Evolutionary conservation across 2,797 vertebrate species (phyloP).

Genomic region (Salmo trutta): DNA sequence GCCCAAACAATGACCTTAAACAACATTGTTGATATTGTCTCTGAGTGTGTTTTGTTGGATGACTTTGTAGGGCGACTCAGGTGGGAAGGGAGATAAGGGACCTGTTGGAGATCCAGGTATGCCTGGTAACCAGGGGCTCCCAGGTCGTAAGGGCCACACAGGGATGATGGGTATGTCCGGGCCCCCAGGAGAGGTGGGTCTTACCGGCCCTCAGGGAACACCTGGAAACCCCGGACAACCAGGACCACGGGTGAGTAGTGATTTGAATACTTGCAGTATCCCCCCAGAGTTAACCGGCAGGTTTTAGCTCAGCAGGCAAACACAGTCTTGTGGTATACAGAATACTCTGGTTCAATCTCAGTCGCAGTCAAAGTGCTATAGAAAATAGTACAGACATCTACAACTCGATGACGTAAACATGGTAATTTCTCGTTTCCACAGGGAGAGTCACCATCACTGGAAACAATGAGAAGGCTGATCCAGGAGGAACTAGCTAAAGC

Average conservation of each 20-base stretch:
- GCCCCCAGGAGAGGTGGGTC: constrained; percentile 85
- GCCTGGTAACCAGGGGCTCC: constrained; percentile 87
- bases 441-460: constrained; percentile 91
- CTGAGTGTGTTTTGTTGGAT: neutral
- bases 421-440: constrained; percentile 52
- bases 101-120: constrained; percentile 83
- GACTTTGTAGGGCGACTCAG: constrained; percentile 82
- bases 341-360: neutral
- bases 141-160: constrained; percentile 93
- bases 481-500: constrained; percentile 93
- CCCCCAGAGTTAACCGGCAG: neutral
- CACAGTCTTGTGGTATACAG: neutral
- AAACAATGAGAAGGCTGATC: constrained; percentile 90
- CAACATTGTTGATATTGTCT: neutral
- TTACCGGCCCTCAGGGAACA: constrained; percentile 81
- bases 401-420: neutral
- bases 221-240: constrained; percentile 90
- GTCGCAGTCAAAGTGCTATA: neutral
- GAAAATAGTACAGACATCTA: neutral
- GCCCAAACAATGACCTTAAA: neutral
- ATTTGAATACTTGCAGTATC: neutral
- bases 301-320: neutral
- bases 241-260: constrained; percentile 87
- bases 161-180: constrained; percentile 94
- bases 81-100: constrained; percentile 92